A percentile compares a stretch with the other conserved stretches of the same genome.
Conservation (phyloP, 2,888 invertebrate species). For the Germaria angustata region DNA sequence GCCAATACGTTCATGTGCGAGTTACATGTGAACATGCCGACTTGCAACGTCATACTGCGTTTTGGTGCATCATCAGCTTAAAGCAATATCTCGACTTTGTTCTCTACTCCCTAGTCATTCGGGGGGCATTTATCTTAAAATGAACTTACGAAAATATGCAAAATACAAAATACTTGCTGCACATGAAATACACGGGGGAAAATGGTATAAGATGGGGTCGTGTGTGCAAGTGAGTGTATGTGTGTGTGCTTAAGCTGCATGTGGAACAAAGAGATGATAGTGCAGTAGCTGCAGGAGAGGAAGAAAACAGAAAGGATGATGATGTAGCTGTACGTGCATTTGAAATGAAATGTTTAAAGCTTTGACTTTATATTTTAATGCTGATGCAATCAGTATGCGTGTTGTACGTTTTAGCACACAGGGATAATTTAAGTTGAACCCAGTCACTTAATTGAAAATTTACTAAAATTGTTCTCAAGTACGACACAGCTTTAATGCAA, state of each 20-base stretch:
- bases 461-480: background rate
- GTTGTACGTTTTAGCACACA: conserved; percentile 51
- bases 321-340: conserved; percentile 45
- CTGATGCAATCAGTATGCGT: conserved; percentile 66
- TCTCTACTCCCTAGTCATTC: conserved; percentile 2
- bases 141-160: conserved; percentile 42
- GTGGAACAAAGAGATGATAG: background rate
- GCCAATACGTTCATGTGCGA: background rate
- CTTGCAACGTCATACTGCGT: conserved; percentile 31
- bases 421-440: conserved; percentile 23
- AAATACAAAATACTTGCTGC: conserved; percentile 34
- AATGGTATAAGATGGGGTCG: conserved; percentile 6
- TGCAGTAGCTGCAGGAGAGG: conserved; percentile 11
- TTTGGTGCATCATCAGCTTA: conserved; percentile 35
- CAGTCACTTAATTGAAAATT: background rate
- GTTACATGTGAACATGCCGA: conserved; percentile 2
- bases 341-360: conserved; percentile 57
- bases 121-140: conserved; percentile 26
- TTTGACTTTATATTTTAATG: conserved; percentile 63
- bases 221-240: background rate
- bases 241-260: background rate
- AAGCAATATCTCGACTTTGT: conserved; percentile 39
- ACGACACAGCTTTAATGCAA: too few relatives aligned
- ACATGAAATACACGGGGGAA: conserved; percentile 27
- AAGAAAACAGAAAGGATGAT: conserved; percentile 6